Evolutionary conservation across 2,113 vertebrate genomes (phyloP).

Genomic region (Scophthalmus maximus): DNA sequence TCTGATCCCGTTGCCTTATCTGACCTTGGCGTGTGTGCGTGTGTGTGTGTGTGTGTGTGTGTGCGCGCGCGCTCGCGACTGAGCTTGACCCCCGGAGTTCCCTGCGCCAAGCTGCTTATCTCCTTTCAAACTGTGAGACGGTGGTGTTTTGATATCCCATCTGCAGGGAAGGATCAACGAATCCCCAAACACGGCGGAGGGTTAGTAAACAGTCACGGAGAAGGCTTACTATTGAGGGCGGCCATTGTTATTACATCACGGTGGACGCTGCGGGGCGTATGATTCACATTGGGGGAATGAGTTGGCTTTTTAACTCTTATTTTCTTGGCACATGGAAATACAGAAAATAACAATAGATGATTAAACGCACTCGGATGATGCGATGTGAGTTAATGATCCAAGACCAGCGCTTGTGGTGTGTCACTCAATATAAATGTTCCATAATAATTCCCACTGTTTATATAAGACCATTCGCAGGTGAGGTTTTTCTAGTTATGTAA

Average conservation of each 20-base stretch:
- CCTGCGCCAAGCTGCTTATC: constrained; percentile 67
- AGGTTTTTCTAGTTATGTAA: not conserved
- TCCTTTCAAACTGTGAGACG: constrained; percentile 53
- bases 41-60: no score
- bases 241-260: not conserved
- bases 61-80: no score
- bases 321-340: no score
- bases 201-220: constrained; percentile 26
- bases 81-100: constrained; percentile 47
- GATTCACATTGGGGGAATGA: no score
- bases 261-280: no score
- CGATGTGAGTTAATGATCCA: no score
- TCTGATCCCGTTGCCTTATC: constrained; percentile 34
- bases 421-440: no score
- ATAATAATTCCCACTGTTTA: not conserved
- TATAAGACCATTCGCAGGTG: no score
- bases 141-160: constrained; percentile 46
- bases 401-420: no score
- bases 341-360: no score
- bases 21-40: constrained; percentile 45
- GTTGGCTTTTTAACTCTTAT: no score
- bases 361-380: no score
- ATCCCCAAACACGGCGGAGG: constrained; percentile 15
- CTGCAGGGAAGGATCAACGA: constrained; percentile 41
- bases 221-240: not conserved